These are phyloP conservation scores for Melanaphis sacchari DNA, from an alignment of 1,140 invertebrate species.

Conservation along the genomic window DNA sequence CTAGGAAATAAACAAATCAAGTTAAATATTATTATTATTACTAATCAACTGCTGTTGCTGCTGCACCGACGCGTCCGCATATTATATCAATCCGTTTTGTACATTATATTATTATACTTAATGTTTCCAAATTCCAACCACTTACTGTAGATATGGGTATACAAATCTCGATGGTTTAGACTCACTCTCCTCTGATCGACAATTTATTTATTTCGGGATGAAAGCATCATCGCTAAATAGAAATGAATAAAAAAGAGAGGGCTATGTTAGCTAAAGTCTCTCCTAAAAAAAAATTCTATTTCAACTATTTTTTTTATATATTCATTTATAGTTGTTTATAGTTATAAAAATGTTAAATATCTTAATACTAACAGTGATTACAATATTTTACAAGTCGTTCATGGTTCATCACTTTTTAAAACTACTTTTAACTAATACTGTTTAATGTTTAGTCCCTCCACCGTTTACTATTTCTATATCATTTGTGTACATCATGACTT, in stretches of 20 bases:
- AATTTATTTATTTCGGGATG: background rate
- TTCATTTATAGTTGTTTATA: too few species aligned
- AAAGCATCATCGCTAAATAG: background rate
- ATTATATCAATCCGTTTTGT: background rate
- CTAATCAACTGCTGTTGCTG: background rate
- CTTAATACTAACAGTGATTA: background rate
- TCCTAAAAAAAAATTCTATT: too few species aligned
- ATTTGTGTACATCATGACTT: too few species aligned
- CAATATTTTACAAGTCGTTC: too few species aligned
- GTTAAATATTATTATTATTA: background rate
- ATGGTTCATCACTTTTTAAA: too few species aligned
- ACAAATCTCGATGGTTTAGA: background rate
- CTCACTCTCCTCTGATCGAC: background rate
- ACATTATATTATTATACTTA: background rate
- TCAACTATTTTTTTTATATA: too few species aligned
- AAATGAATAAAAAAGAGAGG: background rate
- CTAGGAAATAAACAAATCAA: slow-evolving; percentile 30
- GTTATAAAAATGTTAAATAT: background rate
- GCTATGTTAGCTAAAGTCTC: too few species aligned
- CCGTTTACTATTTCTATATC: too few species aligned
- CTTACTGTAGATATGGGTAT: background rate
- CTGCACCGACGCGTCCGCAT: background rate
- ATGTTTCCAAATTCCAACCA: background rate
- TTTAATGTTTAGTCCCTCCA: too few species aligned
- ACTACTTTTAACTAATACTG: too few species aligned